Evolutionary conservation across 2,113 vertebrate species (phyloP).

Genomic region (Tyrannus savana): DNA sequence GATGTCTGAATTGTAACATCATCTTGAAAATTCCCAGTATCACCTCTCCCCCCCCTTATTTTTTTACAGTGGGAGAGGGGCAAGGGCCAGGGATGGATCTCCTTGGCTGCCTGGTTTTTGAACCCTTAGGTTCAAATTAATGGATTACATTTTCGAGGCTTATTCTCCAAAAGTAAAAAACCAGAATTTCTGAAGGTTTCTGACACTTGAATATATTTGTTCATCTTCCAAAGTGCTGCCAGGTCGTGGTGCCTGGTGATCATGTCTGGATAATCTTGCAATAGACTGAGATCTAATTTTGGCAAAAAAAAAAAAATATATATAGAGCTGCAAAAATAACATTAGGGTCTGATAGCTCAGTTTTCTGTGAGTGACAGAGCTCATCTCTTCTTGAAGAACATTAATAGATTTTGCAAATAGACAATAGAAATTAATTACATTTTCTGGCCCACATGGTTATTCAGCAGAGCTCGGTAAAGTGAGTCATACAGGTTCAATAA

Average conservation of each 20-base stretch:
- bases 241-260: background rate
- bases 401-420: constrained; percentile 19
- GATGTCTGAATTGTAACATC: background rate
- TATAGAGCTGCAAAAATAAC: background rate
- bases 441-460: constrained; percentile 15
- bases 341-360: background rate
- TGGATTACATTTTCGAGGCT: background rate
- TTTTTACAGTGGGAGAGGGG: background rate
- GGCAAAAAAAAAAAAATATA: background rate
- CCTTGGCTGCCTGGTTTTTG: background rate
- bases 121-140: too few relatives aligned
- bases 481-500: constrained; percentile 20
- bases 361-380: background rate
- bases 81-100: background rate
- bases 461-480: background rate
- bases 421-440: constrained; percentile 39
- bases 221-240: background rate
- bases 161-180: background rate
- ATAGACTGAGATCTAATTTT: background rate
- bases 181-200: background rate
- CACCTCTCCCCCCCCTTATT: rapidly evolving
- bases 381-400: background rate
- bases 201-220: background rate
- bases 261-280: background rate
- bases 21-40: background rate